These are phyloP conservation scores for Ericerus pela DNA, from an alignment of 1,140 invertebrate species.

Conservation along the genomic window DNA sequence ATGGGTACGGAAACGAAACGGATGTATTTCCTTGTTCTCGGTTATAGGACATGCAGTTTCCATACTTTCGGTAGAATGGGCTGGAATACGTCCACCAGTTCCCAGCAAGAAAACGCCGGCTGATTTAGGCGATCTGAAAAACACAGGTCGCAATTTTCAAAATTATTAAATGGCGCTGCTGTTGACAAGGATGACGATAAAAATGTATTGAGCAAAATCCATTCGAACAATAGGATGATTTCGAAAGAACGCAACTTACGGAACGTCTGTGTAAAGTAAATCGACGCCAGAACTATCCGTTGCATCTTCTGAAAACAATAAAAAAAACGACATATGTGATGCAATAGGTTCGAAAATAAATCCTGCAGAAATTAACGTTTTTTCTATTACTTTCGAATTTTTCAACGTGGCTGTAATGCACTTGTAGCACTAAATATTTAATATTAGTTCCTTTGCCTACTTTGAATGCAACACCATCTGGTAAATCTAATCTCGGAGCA, in stretches of 20 bases:
- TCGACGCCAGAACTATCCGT: constrained; percentile 69
- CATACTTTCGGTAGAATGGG: constrained; percentile 61
- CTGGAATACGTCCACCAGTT: constrained; percentile 59
- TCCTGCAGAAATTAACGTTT: no score
- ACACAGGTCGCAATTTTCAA: no score
- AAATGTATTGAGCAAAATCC: no score
- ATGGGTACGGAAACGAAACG: constrained; percentile 89
- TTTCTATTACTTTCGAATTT: constrained; percentile 6
- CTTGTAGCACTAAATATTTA: constrained; percentile 74
- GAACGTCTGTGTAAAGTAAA: constrained; percentile 56
- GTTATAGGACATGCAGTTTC: constrained; percentile 68
- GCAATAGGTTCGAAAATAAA: no score
- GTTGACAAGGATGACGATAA: no score
- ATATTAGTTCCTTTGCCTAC: constrained; percentile 54
- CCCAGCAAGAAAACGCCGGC: constrained; percentile 78
- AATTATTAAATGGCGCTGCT: no score
- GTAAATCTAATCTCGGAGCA: constrained; percentile 70
- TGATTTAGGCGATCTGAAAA: constrained; percentile 48
- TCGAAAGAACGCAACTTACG: constrained; percentile 50
- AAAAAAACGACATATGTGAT: no score
- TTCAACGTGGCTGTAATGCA: constrained; percentile 55
- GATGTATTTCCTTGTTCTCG: constrained; percentile 73
- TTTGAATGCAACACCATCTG: constrained; percentile 69
- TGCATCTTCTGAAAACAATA: constrained; percentile 49
- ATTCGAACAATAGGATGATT: no score